phyloP scores from a whole-genome alignment of 1,140 invertebrate genomes.

The Sinonovacula constricta region DNA sequence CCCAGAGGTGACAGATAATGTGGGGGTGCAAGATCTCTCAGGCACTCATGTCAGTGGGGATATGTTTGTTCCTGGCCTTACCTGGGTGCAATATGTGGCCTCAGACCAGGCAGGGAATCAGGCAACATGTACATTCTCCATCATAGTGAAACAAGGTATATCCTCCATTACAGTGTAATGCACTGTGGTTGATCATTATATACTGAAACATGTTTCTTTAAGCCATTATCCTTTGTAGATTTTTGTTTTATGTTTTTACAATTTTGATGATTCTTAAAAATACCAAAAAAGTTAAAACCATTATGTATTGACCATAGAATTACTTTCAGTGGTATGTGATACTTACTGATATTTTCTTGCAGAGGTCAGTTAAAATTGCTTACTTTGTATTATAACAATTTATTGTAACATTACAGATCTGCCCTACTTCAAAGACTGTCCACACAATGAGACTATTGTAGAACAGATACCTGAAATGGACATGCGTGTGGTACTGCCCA shows the following conservation, averaged over 20 bases:
- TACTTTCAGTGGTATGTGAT: too few relatives aligned
- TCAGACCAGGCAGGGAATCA: constrained; percentile 62
- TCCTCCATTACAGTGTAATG: too few relatives aligned
- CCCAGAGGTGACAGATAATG: constrained; percentile 63
- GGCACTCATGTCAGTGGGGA: constrained; percentile 55
- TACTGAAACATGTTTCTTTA: too few relatives aligned
- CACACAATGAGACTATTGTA: constrained; percentile 25
- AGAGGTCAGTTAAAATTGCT: too few relatives aligned
- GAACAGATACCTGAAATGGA: constrained; percentile 6
- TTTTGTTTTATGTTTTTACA: too few relatives aligned
- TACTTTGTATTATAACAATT: too few relatives aligned
- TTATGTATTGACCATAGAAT: too few relatives aligned
- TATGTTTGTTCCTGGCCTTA: constrained; percentile 56
- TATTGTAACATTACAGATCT: constrained; percentile 6
- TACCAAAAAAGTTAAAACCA: too few relatives aligned
- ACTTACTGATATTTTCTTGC: too few relatives aligned
- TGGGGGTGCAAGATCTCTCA: constrained; percentile 34
- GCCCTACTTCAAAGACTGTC: constrained; percentile 41
- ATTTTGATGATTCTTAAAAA: too few relatives aligned
- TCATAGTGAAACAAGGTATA: constrained; percentile 60
- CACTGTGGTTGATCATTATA: too few relatives aligned
- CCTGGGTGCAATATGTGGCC: constrained; percentile 60
- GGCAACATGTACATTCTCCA: constrained; percentile 61
- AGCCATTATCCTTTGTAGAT: too few relatives aligned
- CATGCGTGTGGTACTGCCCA: not conserved